Conservation (phyloP, 2,113 vertebrate species). For the Microcebus griseorufus region DNA sequence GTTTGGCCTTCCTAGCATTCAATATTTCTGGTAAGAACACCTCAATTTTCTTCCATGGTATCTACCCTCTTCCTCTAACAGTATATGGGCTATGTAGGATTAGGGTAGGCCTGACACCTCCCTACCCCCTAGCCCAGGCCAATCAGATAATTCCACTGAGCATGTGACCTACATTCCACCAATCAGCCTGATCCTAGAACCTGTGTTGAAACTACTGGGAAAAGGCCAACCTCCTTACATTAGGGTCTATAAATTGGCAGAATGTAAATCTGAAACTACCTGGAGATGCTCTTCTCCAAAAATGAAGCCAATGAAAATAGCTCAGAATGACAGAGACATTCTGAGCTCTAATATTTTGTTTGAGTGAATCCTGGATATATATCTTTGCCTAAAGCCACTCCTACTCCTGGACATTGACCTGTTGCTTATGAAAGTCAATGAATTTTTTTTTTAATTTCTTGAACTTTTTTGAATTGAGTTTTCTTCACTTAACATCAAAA, state of each 20-base stretch:
- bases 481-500: neutral
- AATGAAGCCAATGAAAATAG: neutral
- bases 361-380: neutral
- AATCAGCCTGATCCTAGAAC: neutral
- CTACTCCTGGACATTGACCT: neutral
- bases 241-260: neutral
- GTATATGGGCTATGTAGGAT: neutral
- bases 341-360: neutral
- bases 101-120: neutral
- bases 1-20: neutral
- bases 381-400: neutral
- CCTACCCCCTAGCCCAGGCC: neutral
- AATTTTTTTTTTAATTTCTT: neutral
- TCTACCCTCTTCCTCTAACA: neutral
- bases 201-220: neutral
- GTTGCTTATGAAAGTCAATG: neutral
- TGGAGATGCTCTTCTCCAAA: neutral
- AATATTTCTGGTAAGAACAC: neutral
- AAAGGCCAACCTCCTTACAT: neutral
- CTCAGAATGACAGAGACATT: neutral
- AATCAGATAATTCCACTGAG: neutral
- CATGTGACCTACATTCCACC: neutral
- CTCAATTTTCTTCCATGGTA: neutral
- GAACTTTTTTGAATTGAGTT: neutral
- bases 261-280: neutral